Evolutionary conservation across 2,888 invertebrate genomes (phyloP).

Genomic region (Athripsodes cinereus): DNA sequence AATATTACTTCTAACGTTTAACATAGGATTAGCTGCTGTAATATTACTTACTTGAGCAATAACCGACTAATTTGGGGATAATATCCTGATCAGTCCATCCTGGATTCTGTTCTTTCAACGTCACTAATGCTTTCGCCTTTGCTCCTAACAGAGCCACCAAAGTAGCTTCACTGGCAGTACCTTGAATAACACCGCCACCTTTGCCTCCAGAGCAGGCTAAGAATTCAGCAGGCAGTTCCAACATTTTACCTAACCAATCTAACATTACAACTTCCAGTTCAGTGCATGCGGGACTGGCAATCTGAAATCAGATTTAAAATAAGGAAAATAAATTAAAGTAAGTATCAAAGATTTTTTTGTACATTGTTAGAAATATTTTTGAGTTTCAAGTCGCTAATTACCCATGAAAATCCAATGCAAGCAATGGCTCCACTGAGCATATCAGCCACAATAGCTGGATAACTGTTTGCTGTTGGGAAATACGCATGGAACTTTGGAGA

Average conservation of each 20-base stretch:
- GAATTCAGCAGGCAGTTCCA: conserved; percentile 80
- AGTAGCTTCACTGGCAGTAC: conserved; percentile 93
- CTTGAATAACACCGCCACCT: conserved; percentile 87
- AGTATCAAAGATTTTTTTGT: no score
- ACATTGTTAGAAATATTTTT: no score
- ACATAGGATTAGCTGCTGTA: no score
- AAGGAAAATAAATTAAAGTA: neutral
- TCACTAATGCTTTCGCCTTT: conserved; percentile 64
- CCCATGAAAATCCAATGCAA: conserved; percentile 96
- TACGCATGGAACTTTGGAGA: conserved; percentile 94
- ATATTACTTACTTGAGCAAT: conserved; percentile 69
- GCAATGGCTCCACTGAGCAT: conserved; percentile 93
- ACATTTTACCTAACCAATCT: conserved; percentile 93
- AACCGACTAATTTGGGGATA: conserved; percentile 75
- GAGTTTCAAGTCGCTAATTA: conserved; percentile 40
- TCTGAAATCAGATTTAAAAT: conserved; percentile 44
- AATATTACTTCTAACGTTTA: no score
- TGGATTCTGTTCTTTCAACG: conserved; percentile 64
- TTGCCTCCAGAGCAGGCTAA: conserved; percentile 77
- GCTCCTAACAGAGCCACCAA: conserved; percentile 89
- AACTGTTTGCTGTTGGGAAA: conserved; percentile 90
- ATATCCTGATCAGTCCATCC: conserved; percentile 70
- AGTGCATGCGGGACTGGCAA: conserved; percentile 91
- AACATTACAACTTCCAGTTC: conserved; percentile 93
- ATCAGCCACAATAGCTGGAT: conserved; percentile 90